Base-by-base conservation (phyloP, 2,797 vertebrate species). In the Morus bassanus region DNA sequence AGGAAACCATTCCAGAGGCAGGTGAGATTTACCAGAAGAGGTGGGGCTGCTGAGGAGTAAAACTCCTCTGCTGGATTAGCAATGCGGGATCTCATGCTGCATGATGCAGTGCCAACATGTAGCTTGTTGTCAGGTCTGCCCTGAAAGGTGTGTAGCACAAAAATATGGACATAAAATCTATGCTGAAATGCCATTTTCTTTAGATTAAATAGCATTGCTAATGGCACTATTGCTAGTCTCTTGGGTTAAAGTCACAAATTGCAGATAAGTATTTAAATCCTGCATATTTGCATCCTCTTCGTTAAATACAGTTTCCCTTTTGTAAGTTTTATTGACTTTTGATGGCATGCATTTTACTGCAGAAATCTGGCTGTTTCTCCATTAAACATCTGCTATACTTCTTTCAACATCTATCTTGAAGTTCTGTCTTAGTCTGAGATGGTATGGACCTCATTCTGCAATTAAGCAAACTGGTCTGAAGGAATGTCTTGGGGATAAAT, bases 281-380 rank as follows among this genome's bases (percentile, higher is more conserved):
- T 65, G 57, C 39, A 33, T 88, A 84, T 89, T 83, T 85, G 31
- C 57, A 89, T 91, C 30, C 39, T 81, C 45, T 85, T 28, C 45
- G 60, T 94, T 93, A 95, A 95, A 86, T 50, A 89, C 53, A 59
- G 54, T 73, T 95, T 82, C n/a, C 30, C 51, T 88, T 90, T 86
- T 76, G 9, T 5, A 89, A 85, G 69, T 88, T 93, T 93, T 78
- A 88, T 31, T 81, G 57, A 82, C 18, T 84, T 95, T 31, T 64
- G 82, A 93, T 84, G 76, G 69, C 30, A 31, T 18, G 35, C 15
- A 23, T 77, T 95, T 96, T 74, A 60, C 51, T 50, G 77, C 76
- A 86, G 73, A 70, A 88, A 81, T 86, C 73, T 82, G 57, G 70
- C 64, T 91, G 28, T 69, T 91, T 86, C 65, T 93, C 78, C 76